Evolutionary conservation across 2,888 invertebrate genomes (phyloP).

Genomic region (Eudemis profundana): DNA sequence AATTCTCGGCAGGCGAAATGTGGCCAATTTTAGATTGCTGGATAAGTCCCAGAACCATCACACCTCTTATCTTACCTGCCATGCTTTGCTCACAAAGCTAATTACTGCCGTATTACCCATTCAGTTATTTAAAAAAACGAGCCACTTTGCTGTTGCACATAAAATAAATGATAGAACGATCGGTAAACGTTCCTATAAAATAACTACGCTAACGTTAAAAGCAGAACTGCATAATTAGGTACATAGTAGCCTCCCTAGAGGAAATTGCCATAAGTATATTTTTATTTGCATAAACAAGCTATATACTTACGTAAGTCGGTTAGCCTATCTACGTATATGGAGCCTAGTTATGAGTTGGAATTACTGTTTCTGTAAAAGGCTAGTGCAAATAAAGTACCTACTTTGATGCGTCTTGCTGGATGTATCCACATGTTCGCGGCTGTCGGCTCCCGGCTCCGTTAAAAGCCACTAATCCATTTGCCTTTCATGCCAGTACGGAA

Average conservation of each 20-base stretch:
- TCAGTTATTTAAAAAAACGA: too few species aligned
- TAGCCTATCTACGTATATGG: background rate
- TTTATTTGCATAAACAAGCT: background rate
- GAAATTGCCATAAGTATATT: background rate
- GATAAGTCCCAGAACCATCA: background rate
- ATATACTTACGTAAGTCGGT: background rate
- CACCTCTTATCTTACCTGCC: conserved; percentile 3
- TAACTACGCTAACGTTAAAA: background rate
- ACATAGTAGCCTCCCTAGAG: background rate
- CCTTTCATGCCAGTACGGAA: conserved; percentile 63
- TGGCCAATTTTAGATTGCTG: conserved; percentile 19
- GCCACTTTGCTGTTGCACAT: too few species aligned
- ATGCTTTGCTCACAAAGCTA: background rate
- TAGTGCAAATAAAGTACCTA: conserved; percentile 28
- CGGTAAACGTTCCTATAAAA: background rate
- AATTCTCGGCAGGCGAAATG: conserved; percentile 50
- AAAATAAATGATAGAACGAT: too few species aligned
- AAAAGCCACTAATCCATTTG: conserved; percentile 78
- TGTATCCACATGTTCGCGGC: conserved; percentile 34
- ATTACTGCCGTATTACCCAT: too few species aligned
- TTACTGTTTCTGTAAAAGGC: conserved; percentile 26
- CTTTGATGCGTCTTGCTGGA: conserved; percentile 39
- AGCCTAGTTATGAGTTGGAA: conserved; percentile 13
- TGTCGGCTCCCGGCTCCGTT: conserved; percentile 49
- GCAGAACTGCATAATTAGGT: background rate